These are phyloP conservation scores for Jaculus jaculus DNA, from an alignment of 2,113 vertebrate genomes.

Conservation along the genomic window DNA sequence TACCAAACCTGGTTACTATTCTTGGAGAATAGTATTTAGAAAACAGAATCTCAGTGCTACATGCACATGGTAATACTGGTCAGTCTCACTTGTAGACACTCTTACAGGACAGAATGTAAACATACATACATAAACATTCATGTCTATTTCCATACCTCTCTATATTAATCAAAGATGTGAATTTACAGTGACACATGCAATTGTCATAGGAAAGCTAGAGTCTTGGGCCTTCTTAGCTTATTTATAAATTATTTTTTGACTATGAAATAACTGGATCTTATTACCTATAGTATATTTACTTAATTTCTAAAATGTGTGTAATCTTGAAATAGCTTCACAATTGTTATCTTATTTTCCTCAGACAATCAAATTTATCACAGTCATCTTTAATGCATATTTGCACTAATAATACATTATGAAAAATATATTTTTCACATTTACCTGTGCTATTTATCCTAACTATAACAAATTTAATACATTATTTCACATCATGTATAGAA, in stretches of 20 bases:
- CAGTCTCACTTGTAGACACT: not conserved
- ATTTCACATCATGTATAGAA: constrained; percentile 2
- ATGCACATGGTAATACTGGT: not conserved
- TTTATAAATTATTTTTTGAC: not conserved
- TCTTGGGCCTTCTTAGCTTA: not conserved
- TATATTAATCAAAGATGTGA: not conserved
- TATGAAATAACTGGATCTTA: not conserved
- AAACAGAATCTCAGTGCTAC: not conserved
- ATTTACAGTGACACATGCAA: not conserved
- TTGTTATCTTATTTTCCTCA: not conserved
- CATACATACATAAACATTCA: not conserved
- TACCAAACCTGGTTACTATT: not conserved
- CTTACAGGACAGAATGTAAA: not conserved
- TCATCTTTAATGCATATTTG: not conserved
- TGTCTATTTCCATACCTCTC: not conserved
- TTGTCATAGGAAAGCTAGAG: not conserved
- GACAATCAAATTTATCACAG: not conserved
- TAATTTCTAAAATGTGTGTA: not conserved
- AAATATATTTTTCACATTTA: not conserved
- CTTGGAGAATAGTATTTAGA: not conserved
- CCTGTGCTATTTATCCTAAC: not conserved
- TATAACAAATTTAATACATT: not conserved
- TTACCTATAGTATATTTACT: not conserved
- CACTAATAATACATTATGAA: not conserved
- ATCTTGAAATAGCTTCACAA: not conserved